Evolutionary conservation across 2,888 invertebrate species (phyloP).

Genomic region (Mythimna vitellina): DNA sequence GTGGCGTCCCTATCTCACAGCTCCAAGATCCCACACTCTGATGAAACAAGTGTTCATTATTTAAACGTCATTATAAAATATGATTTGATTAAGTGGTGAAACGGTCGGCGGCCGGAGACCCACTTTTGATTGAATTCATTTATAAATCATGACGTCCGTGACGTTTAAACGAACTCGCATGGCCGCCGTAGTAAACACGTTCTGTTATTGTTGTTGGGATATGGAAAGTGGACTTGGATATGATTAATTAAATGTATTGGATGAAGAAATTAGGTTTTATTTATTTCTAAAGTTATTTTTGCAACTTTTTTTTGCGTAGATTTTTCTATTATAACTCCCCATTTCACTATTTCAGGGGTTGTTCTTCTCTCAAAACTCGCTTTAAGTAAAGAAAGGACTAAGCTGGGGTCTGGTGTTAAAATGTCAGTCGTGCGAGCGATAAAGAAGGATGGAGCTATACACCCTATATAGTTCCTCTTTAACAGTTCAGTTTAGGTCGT

Average conservation of each 20-base stretch:
- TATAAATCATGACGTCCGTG: conserved; percentile 50
- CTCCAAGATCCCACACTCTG: conserved; percentile 8
- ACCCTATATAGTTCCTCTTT: no score
- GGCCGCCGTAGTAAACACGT: conserved; percentile 39
- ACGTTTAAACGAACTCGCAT: conserved; percentile 12
- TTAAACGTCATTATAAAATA: conserved; percentile 53
- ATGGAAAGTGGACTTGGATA: conserved; percentile 29
- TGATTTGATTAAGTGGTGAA: conserved; percentile 60
- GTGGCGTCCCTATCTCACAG: not conserved
- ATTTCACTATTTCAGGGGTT: not conserved
- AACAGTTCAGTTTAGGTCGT: no score
- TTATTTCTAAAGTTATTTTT: not conserved
- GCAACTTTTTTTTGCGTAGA: no score
- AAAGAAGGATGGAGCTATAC: no score
- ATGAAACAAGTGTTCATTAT: conserved; percentile 46
- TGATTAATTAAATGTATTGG: not conserved
- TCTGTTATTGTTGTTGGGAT: conserved; percentile 42
- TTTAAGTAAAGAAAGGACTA: not conserved
- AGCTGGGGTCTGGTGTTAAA: no score
- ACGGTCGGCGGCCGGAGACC: conserved; percentile 34
- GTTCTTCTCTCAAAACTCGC: not conserved
- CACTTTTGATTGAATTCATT: conserved; percentile 58
- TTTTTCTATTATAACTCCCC: no score
- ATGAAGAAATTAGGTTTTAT: not conserved
- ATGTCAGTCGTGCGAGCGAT: no score